These are phyloP conservation scores for Bombus consobrinus DNA, from an alignment of 1,140 invertebrate species.

Conservation along the genomic window DNA sequence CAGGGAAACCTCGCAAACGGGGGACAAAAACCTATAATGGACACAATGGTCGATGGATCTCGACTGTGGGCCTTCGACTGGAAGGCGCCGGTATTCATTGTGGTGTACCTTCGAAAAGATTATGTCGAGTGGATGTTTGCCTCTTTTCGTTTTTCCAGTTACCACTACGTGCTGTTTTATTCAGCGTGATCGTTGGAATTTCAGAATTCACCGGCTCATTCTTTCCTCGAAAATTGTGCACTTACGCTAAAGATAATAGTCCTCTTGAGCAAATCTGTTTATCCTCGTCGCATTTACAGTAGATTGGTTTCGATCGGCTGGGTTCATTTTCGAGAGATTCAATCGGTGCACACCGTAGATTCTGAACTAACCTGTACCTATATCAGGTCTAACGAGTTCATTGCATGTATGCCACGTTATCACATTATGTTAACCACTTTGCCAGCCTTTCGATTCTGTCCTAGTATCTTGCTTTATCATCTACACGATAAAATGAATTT, in stretches of 20 bases:
- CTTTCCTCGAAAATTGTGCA: background rate
- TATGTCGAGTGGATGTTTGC: conserved; percentile 69
- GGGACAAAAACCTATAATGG: conserved; percentile 68
- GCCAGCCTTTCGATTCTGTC: background rate
- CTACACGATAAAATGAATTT: background rate
- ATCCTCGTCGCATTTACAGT: background rate
- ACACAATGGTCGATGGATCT: conserved; percentile 68
- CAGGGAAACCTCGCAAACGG: conserved; percentile 48
- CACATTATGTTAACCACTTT: conserved; percentile 17
- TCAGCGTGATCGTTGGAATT: background rate
- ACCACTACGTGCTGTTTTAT: background rate
- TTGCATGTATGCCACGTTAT: conserved; percentile 27
- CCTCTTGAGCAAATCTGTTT: background rate
- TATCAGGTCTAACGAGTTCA: conserved; percentile 55
- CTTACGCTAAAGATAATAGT: background rate
- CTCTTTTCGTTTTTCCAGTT: conserved; percentile 38
- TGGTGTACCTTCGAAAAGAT: conserved; percentile 64
- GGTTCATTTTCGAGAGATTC: background rate
- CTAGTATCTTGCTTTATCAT: background rate
- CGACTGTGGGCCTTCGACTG: conserved; percentile 51
- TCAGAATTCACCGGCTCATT: background rate
- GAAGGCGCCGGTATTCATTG: conserved; percentile 68
- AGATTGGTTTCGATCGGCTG: background rate
- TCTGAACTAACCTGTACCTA: conserved; percentile 24
- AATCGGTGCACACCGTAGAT: conserved; percentile 11